Conservation (phyloP, 2,888 invertebrate genomes). For the Nomada ruficornis region DNA sequence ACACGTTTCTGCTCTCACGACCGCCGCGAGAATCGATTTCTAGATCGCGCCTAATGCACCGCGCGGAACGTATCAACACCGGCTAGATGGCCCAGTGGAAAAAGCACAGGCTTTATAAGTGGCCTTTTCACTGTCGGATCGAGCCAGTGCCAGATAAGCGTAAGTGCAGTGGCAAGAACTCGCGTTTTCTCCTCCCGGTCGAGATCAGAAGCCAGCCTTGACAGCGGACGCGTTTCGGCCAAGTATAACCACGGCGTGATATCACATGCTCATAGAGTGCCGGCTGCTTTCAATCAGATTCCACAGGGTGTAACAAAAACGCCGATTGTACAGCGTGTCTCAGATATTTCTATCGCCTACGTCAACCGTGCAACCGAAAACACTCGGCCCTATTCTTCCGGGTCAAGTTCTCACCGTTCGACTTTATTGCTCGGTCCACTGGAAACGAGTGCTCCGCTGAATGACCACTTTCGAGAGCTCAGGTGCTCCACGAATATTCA, state of each 20-base stretch:
- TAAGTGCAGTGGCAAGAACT: slow-evolving; percentile 41
- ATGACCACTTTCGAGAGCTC: background rate
- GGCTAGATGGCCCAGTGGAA: background rate
- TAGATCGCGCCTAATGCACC: slow-evolving; percentile 43
- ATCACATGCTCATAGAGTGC: background rate
- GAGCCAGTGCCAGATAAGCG: slow-evolving; percentile 34
- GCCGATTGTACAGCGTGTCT: slow-evolving; percentile 5
- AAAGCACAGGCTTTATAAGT: slow-evolving; percentile 19
- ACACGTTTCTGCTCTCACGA: slow-evolving; percentile 54
- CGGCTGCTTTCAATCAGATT: background rate
- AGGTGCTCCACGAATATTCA: background rate
- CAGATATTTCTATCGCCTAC: background rate
- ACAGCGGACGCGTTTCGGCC: slow-evolving; percentile 4
- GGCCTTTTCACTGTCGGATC: slow-evolving; percentile 11
- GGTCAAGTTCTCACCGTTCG: background rate
- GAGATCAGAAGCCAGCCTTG: slow-evolving; percentile 37
- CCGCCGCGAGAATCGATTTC: slow-evolving; percentile 42
- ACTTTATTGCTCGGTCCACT: background rate
- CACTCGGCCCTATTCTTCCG: background rate
- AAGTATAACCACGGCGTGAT: background rate
- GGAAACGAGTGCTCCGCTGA: background rate
- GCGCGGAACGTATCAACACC: slow-evolving; percentile 21
- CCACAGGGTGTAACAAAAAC: slow-evolving; percentile 7
- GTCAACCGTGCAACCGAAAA: background rate
- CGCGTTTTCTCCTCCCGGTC: background rate